Evolutionary conservation across 2,888 invertebrate species (phyloP), one percentile per base, ranked within the genome.

Genomic region (Lomographa bimaculata): DNA sequence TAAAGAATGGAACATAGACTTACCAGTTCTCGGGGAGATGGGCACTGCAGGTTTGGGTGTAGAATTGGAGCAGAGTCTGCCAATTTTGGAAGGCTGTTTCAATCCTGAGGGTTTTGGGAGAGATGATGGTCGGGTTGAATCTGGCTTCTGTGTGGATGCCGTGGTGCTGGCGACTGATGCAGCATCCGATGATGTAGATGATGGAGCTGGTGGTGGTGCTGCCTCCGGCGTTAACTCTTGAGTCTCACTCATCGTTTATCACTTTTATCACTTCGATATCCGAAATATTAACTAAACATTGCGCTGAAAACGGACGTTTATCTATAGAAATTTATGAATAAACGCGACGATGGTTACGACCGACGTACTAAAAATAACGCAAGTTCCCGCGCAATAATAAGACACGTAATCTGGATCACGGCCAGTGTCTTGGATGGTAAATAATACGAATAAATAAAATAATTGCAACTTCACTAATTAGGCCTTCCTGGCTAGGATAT

Each of bases 31-130:
- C 8, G 92, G 91, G 41, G 91, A 89, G 26, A 91, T 84, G 16
- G 93, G 93, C 36, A 93, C 75, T n/a, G 92, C 91, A 46, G 93
- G 93, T 74, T 93, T 93, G 4, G 93, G 93, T 46, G 91, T 85
- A 44, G 90, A 83, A 37, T 91, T 90, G 54, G 91, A 90, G 62
- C 93, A 93, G 19, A 92, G 89, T 53, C 94, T 81, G 41, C 93
- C 93, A 64, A 94, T 94, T 79, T 93, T 93, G 24, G 91, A 89
- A 2, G 93, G 93, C 30, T 86, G 92, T 60, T 91, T 91, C 50
- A 93, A 72, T 38, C 92, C 92, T 7, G 93, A 92, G 42, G 92
- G 90, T 64, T 92, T 91, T 9, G 87, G 78, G 44, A 89, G 64
- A 18, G 80, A 76, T 44, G 84, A 68, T 12, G 86, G 87, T 54